Percentiles rank a stretch among this genome's conserved stretches.
Evolutionary conservation across 2,797 vertebrate species (phyloP).

Genomic region (Chelidonichthys spinosus): DNA sequence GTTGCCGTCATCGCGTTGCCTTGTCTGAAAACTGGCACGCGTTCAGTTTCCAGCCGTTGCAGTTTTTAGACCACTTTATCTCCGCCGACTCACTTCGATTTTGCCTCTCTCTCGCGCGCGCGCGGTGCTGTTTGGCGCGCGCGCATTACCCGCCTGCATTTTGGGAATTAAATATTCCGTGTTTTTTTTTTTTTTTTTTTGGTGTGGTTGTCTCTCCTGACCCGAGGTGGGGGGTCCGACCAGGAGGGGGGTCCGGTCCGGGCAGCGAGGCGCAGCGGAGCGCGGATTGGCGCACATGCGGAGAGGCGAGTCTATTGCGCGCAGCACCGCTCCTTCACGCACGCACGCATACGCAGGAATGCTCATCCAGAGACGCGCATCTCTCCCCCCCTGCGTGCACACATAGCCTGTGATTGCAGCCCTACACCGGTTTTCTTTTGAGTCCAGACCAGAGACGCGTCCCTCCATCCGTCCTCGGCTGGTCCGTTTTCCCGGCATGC

Average conservation of each 20-base stretch:
- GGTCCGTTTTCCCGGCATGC: conserved; percentile 44
- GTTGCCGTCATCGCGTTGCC: conserved; percentile 34
- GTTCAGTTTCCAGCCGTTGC: conserved; percentile 38
- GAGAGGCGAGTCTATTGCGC: conserved; percentile 42
- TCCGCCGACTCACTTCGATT: background rate
- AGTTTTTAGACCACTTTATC: conserved; percentile 32
- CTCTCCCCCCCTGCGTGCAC: background rate
- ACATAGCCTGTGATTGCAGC: conserved; percentile 18
- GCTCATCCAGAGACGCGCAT: conserved; percentile 26
- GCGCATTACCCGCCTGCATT: conserved; percentile 4
- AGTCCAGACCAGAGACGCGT: conserved; percentile 10
- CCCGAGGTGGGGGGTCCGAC: no score
- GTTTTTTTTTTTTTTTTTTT: background rate
- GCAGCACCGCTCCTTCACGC: conserved; percentile 40
- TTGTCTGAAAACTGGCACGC: conserved; percentile 45
- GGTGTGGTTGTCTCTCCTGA: no score
- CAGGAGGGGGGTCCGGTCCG: conserved; percentile 20
- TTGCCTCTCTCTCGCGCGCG: background rate
- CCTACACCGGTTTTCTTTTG: conserved; percentile 13
- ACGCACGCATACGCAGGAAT: conserved; percentile 14
- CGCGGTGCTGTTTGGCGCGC: no score
- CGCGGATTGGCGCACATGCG: conserved; percentile 30
- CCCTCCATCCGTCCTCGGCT: conserved; percentile 8
- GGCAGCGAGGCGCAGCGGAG: conserved; percentile 16
- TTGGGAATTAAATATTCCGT: conserved; percentile 38